These are phyloP conservation scores for Mystacornis crossleyi DNA, from an alignment of 2,113 vertebrate species.

Conservation along the genomic window DNA sequence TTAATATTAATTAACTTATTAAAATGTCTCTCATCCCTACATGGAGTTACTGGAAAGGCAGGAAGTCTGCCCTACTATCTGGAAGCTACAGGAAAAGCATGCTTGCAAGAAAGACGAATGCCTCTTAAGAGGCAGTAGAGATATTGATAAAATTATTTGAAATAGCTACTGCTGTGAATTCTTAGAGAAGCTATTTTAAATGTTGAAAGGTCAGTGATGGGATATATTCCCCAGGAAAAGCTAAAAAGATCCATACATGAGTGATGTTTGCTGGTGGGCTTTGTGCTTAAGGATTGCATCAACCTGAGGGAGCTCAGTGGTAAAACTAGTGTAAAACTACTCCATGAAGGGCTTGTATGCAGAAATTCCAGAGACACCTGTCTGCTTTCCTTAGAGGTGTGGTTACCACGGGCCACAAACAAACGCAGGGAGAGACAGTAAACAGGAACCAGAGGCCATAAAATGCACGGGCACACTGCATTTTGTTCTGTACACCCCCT, in stretches of 20 bases:
- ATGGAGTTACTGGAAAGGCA: neutral
- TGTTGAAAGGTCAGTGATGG: neutral
- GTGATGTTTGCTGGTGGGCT: neutral
- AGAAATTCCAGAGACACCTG: neutral
- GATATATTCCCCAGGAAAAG: neutral
- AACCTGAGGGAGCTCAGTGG: neutral
- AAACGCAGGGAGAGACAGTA: neutral
- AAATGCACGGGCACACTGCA: fast-evolving
- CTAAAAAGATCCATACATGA: neutral
- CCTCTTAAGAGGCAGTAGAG: neutral
- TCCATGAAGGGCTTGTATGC: neutral
- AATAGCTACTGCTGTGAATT: neutral
- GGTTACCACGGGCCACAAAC: neutral
- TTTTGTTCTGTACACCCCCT: neutral
- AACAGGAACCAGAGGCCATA: neutral
- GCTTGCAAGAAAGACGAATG: neutral
- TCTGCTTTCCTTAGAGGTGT: neutral
- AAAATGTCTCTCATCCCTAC: neutral
- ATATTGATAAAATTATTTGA: neutral
- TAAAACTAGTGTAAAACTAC: neutral
- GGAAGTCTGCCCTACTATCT: neutral
- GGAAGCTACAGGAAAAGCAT: neutral
- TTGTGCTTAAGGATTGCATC: neutral
- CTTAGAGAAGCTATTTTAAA: neutral
- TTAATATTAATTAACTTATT: neutral